A percentile compares a stretch with the other conserved stretches of the same genome.
phyloP scores from a whole-genome alignment of 2,888 invertebrate species.

The Loripinus fragilis region DNA sequence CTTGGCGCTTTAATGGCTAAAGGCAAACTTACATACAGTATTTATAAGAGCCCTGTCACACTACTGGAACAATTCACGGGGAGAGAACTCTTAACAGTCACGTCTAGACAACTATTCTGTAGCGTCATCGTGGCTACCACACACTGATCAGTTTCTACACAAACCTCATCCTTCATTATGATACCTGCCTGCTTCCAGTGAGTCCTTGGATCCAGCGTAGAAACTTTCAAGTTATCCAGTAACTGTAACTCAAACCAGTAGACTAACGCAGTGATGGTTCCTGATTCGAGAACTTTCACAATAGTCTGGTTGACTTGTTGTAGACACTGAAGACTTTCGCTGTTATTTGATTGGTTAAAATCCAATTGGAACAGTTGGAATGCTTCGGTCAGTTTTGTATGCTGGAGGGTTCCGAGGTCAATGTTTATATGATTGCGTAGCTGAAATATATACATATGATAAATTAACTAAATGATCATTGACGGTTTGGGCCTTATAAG shows the following conservation, averaged over 20 bases:
- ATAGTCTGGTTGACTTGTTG: slow-evolving; percentile 59
- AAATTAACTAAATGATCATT: no score
- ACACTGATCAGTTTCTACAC: slow-evolving; percentile 61
- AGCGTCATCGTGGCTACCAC: slow-evolving; percentile 63
- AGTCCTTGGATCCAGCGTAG: slow-evolving; percentile 67
- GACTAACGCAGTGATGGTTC: slow-evolving; percentile 72
- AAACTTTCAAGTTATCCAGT: slow-evolving; percentile 58
- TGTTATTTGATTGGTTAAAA: slow-evolving; percentile 59
- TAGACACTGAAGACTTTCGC: slow-evolving; percentile 56
- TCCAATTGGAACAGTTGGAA: slow-evolving; percentile 74
- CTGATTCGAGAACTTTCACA: slow-evolving; percentile 64
- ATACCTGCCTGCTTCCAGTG: slow-evolving; percentile 78
- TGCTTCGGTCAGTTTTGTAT: slow-evolving; percentile 73
- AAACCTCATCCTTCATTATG: slow-evolving; percentile 64
- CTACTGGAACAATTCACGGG: neutral
- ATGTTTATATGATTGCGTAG: slow-evolving; percentile 77
- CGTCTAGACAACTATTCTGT: slow-evolving; percentile 75
- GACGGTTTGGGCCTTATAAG: no score
- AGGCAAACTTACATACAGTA: no score
- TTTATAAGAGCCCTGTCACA: neutral
- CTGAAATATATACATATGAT: no score
- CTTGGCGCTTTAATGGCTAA: no score
- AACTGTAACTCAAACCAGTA: slow-evolving; percentile 79
- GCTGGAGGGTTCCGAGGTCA: slow-evolving; percentile 69
- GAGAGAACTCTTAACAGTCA: slow-evolving; percentile 34